Percentiles rank a stretch among this genome's conserved stretches.
These are phyloP conservation scores for Lampropteryx suffumata DNA, from an alignment of 2,888 invertebrate species.

Conservation along the genomic window DNA sequence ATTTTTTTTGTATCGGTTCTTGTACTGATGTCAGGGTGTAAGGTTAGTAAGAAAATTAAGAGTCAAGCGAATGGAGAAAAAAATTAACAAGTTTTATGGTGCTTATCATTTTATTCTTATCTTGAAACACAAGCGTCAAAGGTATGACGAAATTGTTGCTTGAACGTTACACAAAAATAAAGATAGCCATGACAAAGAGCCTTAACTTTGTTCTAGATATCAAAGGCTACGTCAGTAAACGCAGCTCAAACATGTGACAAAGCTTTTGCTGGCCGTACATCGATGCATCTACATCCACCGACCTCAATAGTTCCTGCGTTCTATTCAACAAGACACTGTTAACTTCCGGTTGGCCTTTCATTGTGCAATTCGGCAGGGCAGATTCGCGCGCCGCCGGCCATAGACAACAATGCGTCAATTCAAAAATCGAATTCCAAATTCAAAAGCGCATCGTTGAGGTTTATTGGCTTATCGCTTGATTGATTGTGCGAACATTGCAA, in stretches of 20 bases:
- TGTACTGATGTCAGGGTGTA: constrained; percentile 44
- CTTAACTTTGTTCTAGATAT: background rate
- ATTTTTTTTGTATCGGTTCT: constrained; percentile 61
- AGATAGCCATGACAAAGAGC: too few species aligned
- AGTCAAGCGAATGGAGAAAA: background rate
- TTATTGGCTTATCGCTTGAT: constrained; percentile 83
- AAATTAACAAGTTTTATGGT: background rate
- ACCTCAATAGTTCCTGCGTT: constrained; percentile 72
- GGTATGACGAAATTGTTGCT: too few species aligned
- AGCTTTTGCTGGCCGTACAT: constrained; percentile 48
- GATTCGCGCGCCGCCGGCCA: constrained; percentile 75
- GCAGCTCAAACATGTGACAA: constrained; percentile 7
- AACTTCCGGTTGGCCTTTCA: constrained; percentile 77
- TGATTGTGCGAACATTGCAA: constrained; percentile 78
- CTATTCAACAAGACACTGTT: constrained; percentile 73
- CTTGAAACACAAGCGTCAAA: too few species aligned
- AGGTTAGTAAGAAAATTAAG: constrained; percentile 38
- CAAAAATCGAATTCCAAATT: constrained; percentile 78
- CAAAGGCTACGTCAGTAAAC: constrained; percentile 3
- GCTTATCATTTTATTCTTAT: too few species aligned
- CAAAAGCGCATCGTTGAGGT: constrained; percentile 83
- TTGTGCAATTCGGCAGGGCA: constrained; percentile 74
- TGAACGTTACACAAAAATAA: too few species aligned
- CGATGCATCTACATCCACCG: constrained; percentile 50
- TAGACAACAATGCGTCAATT: constrained; percentile 66